phyloP scores from a whole-genome alignment of 2,888 invertebrate species.

The Ophonus ardosiacus region DNA sequence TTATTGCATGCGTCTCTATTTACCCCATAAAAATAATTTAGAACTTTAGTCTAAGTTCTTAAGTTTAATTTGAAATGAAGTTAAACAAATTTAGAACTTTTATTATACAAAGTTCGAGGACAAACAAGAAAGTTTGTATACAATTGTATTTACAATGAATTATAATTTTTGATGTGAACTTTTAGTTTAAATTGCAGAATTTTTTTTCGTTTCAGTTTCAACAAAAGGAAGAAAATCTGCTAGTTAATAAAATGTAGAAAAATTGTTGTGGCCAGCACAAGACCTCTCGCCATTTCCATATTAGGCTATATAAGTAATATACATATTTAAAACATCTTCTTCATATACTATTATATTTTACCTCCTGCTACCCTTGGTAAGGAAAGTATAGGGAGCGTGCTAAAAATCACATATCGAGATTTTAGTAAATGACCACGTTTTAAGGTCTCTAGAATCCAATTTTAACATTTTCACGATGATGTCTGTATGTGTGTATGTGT shows the following conservation, averaged over 20 bases:
- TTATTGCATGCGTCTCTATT: constrained; percentile 1
- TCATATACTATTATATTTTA: too few relatives aligned
- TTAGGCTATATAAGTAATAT: too few relatives aligned
- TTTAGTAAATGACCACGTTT: too few relatives aligned
- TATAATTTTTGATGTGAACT: constrained; percentile 22
- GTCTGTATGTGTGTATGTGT: too few relatives aligned
- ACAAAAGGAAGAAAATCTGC: not conserved
- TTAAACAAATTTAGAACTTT: constrained; percentile 30
- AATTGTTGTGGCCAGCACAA: too few relatives aligned
- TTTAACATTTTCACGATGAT: too few relatives aligned
- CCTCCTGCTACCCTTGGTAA: too few relatives aligned
- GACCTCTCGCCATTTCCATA: too few relatives aligned
- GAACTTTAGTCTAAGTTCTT: constrained; percentile 13
- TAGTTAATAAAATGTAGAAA: constrained; percentile 4
- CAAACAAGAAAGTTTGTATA: constrained; percentile 29
- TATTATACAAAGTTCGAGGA: constrained; percentile 3
- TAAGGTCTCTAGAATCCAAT: too few relatives aligned
- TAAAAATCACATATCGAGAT: too few relatives aligned
- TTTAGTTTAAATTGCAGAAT: constrained; percentile 5
- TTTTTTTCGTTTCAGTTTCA: constrained; percentile 17
- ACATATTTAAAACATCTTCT: too few relatives aligned
- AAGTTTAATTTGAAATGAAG: constrained; percentile 35
- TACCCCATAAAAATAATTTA: constrained; percentile 36
- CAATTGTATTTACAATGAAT: constrained; percentile 30
- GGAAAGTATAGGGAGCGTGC: too few relatives aligned